Base-by-base conservation (phyloP, 2,797 vertebrate species). In the Rachycentron canadum region DNA sequence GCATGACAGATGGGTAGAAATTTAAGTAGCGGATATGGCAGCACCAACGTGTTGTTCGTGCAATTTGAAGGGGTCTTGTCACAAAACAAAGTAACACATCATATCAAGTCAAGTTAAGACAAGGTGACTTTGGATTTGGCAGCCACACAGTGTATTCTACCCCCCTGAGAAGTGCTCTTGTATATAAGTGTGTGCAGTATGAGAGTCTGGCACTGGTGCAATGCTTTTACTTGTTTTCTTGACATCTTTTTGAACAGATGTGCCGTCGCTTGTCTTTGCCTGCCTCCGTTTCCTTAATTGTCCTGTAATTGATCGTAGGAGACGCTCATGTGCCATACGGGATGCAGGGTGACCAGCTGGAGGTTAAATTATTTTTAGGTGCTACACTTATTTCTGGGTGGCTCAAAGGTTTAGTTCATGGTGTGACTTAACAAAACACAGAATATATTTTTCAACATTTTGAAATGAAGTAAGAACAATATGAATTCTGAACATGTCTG, bases 111-210 rank as follows among this genome's bases (percentile, higher is more conserved):
- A 69, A 81, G 65, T 79, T 77, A 34, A 76, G 50, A 84, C 75
- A 86, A 89, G 85, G 86, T 89, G 88, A 89, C 86, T 88, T 87
- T 72, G 58, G 69, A 76, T 74, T 78, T 90, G 85, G 81, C 84
- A 81, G 76, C 76, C 40, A 58, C 69, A 43, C 59, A 40, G n/a
- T 41, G 43, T 55, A 34, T 40, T 62, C 28, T 47, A n/a, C 43
- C 66, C 78, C 64, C 45, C n/a, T 50, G 70, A 78, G 82, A 79
- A 78, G 80, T 49, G 59, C 14, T 63, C 28, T 43, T 41, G 26
- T 63, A 45, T 66, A 30, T 19, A 61, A 59, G 23, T 50, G 55
- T 75, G 28, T 72, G 68, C 25, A 53, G 41, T n/a, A 19, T 75
- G 52, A 32, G 23, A 69, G 36, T 34, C 80, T 69, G 73, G 49